Conservation (phyloP, 2,797 vertebrate species). For the Rhinichthys osculus region DNA sequence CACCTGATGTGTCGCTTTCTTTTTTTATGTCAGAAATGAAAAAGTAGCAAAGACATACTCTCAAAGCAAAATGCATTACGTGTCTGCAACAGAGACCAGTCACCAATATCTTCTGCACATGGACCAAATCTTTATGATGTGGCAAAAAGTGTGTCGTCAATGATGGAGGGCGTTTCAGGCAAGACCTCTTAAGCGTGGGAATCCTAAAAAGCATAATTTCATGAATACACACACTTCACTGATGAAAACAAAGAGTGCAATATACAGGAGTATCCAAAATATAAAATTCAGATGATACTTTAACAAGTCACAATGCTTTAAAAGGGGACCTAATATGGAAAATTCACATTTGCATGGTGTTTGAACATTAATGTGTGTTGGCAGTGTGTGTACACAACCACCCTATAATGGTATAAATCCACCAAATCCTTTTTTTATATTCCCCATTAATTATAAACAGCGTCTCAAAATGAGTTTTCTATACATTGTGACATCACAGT, state of each 20-base stretch:
- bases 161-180: background rate
- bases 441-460: too few species aligned
- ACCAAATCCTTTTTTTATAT: too few species aligned
- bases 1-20: conserved; percentile 79
- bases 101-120: too few species aligned
- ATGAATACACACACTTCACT: background rate
- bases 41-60: conserved; percentile 82
- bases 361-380: background rate
- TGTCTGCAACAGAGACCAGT: too few species aligned
- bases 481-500: background rate
- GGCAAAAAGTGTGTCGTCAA: too few species aligned
- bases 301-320: too few species aligned
- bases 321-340: too few species aligned
- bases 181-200: background rate
- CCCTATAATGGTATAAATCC: background rate
- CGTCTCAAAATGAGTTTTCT: too few species aligned
- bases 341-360: too few species aligned
- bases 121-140: background rate
- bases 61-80: conserved; percentile 64
- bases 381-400: background rate
- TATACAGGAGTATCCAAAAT: background rate
- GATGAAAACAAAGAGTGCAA: background rate
- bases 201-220: background rate
- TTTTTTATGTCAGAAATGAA: conserved; percentile 80
- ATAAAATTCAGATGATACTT: too few species aligned